Base-by-base conservation (phyloP, 1,140 invertebrate genomes). In the Pectinophora gossypiella region DNA sequence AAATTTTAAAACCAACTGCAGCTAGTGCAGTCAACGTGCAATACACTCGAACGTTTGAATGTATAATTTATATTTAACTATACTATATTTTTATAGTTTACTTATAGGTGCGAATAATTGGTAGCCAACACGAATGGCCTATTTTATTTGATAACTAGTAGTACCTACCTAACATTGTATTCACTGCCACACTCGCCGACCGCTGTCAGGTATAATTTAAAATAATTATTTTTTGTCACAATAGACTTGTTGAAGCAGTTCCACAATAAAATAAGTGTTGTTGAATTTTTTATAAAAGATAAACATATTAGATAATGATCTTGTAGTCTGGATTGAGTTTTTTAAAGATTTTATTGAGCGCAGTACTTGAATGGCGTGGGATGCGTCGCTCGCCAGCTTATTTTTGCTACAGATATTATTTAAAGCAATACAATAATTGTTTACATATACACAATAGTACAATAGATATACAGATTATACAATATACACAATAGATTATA, bases 221-320 rank as follows among this genome's bases (percentile, higher is more conserved):
- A 74, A 68, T 46, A 68, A 72, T 70, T 72, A 73, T 85, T 72
- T 85, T 81, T 78, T 63, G 75, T 72, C 66, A 75, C 79, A 86
- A 85, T 86, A 86, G 69, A 83, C 79, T 86, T 86, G 79, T 86
- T 86, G 56, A 85, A 80, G 76, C 79, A 83, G 83, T 86, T 85
- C 79, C 81, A 77, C 81, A 68, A 69, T 86, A 87, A 87, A 83
- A 70, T 83, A 87, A 85, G 79, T 75, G 81, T 86, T 86, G 83
- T 86, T 86, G 79, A 86, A 85, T 85, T 80, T 86, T 84, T 85
- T 84, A 86, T 86, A 86, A 86, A 82, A 77, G 72, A 83, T 83
- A 60, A 81, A 79, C 74, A 83, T 84, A 86, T 83, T 80, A 86
- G 79, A 72, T 80, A 83, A 81, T 78, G 81, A 85, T 86, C 81